A percentile compares a stretch with the other conserved stretches of the same genome.
Evolutionary conservation across 2,888 invertebrate species (phyloP).

Genomic region (Caenorhabditis doughertyi): DNA sequence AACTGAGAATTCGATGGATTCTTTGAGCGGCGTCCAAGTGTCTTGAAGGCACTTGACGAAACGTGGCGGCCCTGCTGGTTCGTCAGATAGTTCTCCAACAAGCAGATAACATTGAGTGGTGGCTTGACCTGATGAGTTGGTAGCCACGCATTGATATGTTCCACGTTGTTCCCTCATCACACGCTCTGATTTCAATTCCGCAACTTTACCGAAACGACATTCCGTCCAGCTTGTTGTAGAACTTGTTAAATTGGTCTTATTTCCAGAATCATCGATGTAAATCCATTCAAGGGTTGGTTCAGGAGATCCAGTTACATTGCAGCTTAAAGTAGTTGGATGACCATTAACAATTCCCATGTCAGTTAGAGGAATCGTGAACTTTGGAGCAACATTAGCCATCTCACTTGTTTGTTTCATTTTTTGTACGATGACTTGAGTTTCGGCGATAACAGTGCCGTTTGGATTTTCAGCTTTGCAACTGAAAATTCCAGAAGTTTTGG

Average conservation of each 20-base stretch:
- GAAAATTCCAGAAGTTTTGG: constrained; percentile 83
- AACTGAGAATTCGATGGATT: constrained; percentile 73
- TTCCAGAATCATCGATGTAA: constrained; percentile 74
- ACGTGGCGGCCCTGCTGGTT: constrained; percentile 77
- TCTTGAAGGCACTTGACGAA: constrained; percentile 80
- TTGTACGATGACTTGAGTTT: constrained; percentile 73
- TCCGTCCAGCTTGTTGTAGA: constrained; percentile 74
- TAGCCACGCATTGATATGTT: constrained; percentile 77
- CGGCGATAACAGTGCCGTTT: constrained; percentile 80
- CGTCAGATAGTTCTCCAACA: constrained; percentile 74
- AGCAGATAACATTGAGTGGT: constrained; percentile 76
- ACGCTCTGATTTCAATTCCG: constrained; percentile 72
- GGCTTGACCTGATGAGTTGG: constrained; percentile 75
- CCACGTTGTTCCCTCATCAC: constrained; percentile 74
- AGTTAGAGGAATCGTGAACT: constrained; percentile 69
- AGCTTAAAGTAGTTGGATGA: constrained; percentile 73
- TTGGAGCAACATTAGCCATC: constrained; percentile 64
- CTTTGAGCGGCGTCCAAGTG: constrained; percentile 76
- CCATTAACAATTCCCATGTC: constrained; percentile 77
- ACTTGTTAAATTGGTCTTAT: constrained; percentile 63
- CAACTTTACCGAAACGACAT: constrained; percentile 73
- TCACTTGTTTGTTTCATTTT: constrained; percentile 49
- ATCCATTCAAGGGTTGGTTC: constrained; percentile 77
- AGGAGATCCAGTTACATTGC: constrained; percentile 73
- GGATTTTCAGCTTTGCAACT: constrained; percentile 84